Base-by-base conservation (phyloP, 2,113 vertebrate species). In the Hiodon tergisus region DNA sequence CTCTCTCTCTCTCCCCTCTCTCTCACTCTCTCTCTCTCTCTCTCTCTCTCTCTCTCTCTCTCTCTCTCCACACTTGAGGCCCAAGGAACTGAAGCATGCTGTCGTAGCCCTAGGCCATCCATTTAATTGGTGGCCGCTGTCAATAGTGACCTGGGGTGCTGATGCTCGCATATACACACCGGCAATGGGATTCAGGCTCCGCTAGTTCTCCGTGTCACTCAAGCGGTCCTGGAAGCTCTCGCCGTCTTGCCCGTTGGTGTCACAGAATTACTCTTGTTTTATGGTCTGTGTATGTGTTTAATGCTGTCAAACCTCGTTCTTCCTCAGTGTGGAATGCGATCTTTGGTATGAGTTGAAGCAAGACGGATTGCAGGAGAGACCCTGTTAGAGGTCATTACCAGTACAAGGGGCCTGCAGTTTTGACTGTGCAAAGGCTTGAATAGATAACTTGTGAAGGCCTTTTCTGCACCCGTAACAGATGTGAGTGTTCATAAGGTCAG, bases 41-140 rank as follows among this genome's bases (percentile, higher is more conserved):
- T 31, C 31, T 31, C 31, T 0, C 31, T 31, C 31, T 31, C 31
- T 31, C 31, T 31, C 31, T 31, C 31, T 31, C 31, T 31, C 31
- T 31, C 31, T 31, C 31, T 31, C 31, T 31, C 31, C 31, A 69
- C 74, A 69, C 46, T 14, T 4, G 54, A 60, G 57, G 66, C 74
- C 57, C 17, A 10, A 48, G 50, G 67, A 76, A 58, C 58, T 63
- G 59, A 69, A 63, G 31, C 66, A 66, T 73, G 61, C 72, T 78
- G 48, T 62, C 75, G 62, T 66, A 71, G 69, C 61, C 74, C 51
- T 53, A 57, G 73, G 69, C 57, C 69, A 69, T 76, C 10, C 11
- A 69, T 70, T 69, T 75, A 73, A 77, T 76, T 77, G 76, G 73
- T 71, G 78, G 46, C 66, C 50, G 66, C 66, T 76, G 74, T 79